Evolutionary conservation across 2,113 vertebrate species (phyloP).

Genomic region (Paraplagusia blochii): DNA sequence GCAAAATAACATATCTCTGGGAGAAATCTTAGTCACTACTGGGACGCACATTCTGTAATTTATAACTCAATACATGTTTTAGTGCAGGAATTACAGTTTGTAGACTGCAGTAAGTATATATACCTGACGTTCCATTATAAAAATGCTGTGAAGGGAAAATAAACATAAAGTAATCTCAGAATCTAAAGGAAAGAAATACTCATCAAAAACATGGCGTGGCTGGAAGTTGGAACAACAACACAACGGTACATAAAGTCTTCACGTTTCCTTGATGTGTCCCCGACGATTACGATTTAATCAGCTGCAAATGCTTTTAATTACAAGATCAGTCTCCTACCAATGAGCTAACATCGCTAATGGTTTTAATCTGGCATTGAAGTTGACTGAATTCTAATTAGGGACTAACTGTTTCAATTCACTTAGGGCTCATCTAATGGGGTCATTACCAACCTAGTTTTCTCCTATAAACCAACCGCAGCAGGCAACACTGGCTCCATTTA

Average conservation of each 20-base stretch:
- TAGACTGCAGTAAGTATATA: slow-evolving; percentile 18
- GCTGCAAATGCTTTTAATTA: slow-evolving; percentile 77
- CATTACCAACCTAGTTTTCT: slow-evolving; percentile 74
- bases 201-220: slow-evolving; percentile 33
- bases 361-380: slow-evolving; percentile 71
- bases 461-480: slow-evolving; percentile 71
- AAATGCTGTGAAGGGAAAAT: slow-evolving; percentile 10
- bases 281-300: slow-evolving; percentile 75
- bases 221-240: slow-evolving; percentile 57
- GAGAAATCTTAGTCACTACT: slow-evolving; percentile 54
- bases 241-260: slow-evolving; percentile 41
- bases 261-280: slow-evolving; percentile 62
- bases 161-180: slow-evolving; percentile 5
- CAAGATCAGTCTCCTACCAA: slow-evolving; percentile 76
- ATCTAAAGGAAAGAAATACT: slow-evolving; percentile 30
- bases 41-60: slow-evolving; percentile 40
- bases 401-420: slow-evolving; percentile 65
- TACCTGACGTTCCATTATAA: background rate
- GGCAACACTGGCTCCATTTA: slow-evolving; percentile 56
- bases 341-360: slow-evolving; percentile 71
- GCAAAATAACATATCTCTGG: slow-evolving; percentile 73
- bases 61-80: slow-evolving; percentile 55
- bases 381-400: slow-evolving; percentile 73
- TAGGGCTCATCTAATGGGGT: slow-evolving; percentile 63
- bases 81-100: slow-evolving; percentile 22